phyloP scores from a whole-genome alignment of 2,113 vertebrate species.

The Rhipidura dahli region DNA sequence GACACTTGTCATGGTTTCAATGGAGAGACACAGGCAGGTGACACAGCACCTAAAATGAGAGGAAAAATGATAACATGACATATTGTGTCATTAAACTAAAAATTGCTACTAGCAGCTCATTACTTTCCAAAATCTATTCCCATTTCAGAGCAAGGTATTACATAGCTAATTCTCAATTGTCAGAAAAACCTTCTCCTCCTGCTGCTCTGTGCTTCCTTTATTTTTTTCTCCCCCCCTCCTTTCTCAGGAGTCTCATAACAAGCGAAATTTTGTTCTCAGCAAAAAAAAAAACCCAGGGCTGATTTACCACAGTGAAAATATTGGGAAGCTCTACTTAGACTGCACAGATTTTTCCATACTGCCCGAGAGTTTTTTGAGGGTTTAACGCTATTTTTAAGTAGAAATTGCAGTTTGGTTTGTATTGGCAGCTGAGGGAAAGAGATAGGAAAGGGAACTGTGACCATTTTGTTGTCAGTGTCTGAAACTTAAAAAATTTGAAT shows the following conservation, averaged over 20 bases:
- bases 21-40: not conserved
- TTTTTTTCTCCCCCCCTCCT: not conserved
- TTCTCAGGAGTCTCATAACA: not conserved
- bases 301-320: not conserved
- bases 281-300: not conserved
- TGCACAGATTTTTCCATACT: not conserved
- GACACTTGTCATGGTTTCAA: not conserved
- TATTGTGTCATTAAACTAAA: not conserved
- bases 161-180: not conserved
- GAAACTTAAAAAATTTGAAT: not conserved
- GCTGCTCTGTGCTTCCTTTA: not conserved
- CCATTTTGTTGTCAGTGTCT: not conserved
- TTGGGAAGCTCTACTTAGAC: not conserved
- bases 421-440: not conserved
- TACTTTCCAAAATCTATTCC: not conserved
- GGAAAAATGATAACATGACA: not conserved
- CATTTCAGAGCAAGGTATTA: not conserved
- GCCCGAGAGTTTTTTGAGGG: rapidly evolving
- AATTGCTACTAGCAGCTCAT: not conserved
- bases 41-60: not conserved
- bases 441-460: not conserved
- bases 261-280: not conserved
- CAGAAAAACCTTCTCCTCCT: not conserved
- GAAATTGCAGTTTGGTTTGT: not conserved
- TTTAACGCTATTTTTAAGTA: not conserved